Evolutionary conservation across 2,888 invertebrate genomes (phyloP).

Genomic region (Standfussiana lucernea): DNA sequence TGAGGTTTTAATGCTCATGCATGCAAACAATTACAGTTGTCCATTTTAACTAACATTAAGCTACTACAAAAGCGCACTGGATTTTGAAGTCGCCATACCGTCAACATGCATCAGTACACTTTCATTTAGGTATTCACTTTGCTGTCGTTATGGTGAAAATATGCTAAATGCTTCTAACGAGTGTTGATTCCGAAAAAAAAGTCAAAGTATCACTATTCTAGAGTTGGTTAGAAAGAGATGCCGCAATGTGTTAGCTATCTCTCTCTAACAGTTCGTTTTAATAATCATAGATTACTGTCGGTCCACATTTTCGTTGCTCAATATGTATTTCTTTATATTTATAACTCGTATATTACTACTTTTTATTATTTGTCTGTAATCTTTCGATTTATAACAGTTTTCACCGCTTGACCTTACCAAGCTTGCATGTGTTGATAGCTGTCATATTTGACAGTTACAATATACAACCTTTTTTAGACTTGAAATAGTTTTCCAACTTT

Average conservation of each 20-base stretch:
- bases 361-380: slow-evolving; percentile 53
- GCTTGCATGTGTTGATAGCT: slow-evolving; percentile 63
- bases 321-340: slow-evolving; percentile 61
- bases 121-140: not conserved
- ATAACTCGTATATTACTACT: slow-evolving; percentile 44
- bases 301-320: slow-evolving; percentile 65
- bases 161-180: not conserved
- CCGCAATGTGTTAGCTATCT: slow-evolving; percentile 11
- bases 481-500: slow-evolving; percentile 42
- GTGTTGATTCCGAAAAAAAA: not conserved
- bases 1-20: not conserved
- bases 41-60: not conserved
- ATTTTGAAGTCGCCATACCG: too few species aligned
- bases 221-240: slow-evolving; percentile 6
- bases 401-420: slow-evolving; percentile 45
- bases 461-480: slow-evolving; percentile 35
- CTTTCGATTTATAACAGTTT: slow-evolving; percentile 48
- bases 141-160: not conserved
- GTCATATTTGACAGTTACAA: slow-evolving; percentile 45
- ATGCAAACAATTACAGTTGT: not conserved
- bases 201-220: not conserved
- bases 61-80: not conserved
- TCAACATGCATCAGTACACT: not conserved
- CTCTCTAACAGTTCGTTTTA: slow-evolving; percentile 2
- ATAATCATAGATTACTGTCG: slow-evolving; percentile 27